These are phyloP conservation scores for Escarpia spicata DNA, from an alignment of 2,888 invertebrate genomes.

Conservation along the genomic window DNA sequence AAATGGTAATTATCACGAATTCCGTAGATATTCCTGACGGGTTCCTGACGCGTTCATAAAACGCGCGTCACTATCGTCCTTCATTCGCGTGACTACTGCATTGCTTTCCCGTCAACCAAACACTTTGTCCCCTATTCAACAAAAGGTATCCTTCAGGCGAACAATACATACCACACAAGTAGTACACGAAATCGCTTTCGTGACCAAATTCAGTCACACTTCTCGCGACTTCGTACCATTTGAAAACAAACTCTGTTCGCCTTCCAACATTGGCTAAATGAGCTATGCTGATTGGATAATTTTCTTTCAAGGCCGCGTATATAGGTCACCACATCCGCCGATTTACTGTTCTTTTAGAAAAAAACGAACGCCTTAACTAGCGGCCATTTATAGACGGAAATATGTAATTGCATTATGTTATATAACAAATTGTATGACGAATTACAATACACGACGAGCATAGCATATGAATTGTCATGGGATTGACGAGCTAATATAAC, in stretches of 20 bases:
- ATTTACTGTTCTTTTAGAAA: background rate
- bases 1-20: background rate
- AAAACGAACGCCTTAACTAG: background rate
- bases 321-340: conserved; percentile 6
- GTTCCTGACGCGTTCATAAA: background rate
- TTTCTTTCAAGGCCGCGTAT: conserved; percentile 7
- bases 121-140: background rate
- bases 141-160: background rate
- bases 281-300: background rate
- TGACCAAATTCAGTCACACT: background rate
- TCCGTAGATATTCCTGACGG: background rate
- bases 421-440: background rate
- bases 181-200: background rate
- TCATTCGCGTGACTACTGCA: background rate
- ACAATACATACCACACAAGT: background rate
- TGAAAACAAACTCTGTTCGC: conserved; percentile 6
- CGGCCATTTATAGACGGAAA: background rate
- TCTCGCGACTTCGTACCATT: background rate
- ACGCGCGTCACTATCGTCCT: background rate
- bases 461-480: background rate
- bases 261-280: conserved; percentile 10
- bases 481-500: background rate
- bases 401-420: background rate
- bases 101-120: background rate
- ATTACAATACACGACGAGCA: background rate